These are phyloP conservation scores for Apantesis nais DNA, from an alignment of 2,888 invertebrate genomes.

Conservation along the genomic window DNA sequence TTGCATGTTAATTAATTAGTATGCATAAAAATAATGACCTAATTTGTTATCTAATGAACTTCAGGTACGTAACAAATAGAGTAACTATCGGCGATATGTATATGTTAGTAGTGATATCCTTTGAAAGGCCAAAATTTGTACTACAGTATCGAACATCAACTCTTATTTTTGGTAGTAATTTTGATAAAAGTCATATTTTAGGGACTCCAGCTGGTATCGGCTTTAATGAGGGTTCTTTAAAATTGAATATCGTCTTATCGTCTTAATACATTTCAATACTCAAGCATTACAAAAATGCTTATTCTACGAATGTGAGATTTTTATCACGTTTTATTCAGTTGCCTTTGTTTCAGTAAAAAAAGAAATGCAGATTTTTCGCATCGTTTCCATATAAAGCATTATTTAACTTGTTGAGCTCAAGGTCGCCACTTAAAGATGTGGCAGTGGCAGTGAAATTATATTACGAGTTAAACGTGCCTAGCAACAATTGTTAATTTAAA, in stretches of 20 bases:
- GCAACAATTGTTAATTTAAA: slow-evolving; percentile 75
- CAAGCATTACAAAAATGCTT: neutral
- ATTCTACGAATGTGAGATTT: slow-evolving; percentile 11
- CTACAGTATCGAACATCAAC: neutral
- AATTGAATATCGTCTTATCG: neutral
- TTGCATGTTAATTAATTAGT: neutral
- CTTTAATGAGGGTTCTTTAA: neutral
- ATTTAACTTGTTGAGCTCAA: slow-evolving; percentile 52
- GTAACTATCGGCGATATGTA: too few species aligned
- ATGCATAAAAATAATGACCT: too few species aligned
- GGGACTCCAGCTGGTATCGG: neutral
- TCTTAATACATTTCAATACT: neutral
- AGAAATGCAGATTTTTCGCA: slow-evolving; percentile 44
- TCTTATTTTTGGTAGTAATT: too few species aligned
- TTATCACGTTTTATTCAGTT: neutral
- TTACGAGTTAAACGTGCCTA: slow-evolving; percentile 61
- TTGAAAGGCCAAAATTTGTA: too few species aligned
- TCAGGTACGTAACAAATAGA: too few species aligned
- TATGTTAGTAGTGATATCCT: too few species aligned
- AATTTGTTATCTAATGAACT: too few species aligned
- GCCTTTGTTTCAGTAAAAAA: slow-evolving; percentile 32
- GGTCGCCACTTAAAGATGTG: slow-evolving; percentile 56
- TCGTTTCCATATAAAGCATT: slow-evolving; percentile 45
- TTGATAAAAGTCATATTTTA: neutral
- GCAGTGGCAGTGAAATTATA: slow-evolving; percentile 58